Conservation (phyloP, 2,888 invertebrate genomes). For the Lissocephala sabroskyi region DNA sequence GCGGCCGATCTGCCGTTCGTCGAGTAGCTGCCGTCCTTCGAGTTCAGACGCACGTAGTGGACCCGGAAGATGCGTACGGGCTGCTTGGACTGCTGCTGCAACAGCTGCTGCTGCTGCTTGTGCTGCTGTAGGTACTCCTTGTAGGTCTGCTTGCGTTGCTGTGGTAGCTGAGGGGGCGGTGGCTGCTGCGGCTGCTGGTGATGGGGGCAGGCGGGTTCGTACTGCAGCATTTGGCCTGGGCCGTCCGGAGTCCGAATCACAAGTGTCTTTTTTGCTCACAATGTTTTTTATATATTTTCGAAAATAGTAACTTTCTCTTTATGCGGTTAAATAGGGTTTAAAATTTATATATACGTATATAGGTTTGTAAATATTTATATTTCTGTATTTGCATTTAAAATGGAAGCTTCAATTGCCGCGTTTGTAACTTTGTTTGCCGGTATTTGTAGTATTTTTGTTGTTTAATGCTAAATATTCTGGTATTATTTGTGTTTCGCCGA, state of each 20-base stretch:
- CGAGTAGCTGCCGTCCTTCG: slow-evolving; percentile 52
- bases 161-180: slow-evolving; percentile 26
- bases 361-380: too few species aligned
- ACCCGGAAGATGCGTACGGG: slow-evolving; percentile 58
- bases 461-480: slow-evolving; percentile 17
- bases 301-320: slow-evolving; percentile 53
- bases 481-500: not conserved
- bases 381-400: slow-evolving; percentile 34
- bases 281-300: slow-evolving; percentile 16
- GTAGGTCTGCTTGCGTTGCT: slow-evolving; percentile 37
- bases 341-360: slow-evolving; percentile 25
- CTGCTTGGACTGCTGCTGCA: slow-evolving; percentile 34
- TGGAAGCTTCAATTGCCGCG: slow-evolving; percentile 63
- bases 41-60: slow-evolving; percentile 62
- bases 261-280: slow-evolving; percentile 4
- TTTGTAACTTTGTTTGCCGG: slow-evolving; percentile 55
- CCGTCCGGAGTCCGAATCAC: not conserved
- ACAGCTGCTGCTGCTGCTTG: slow-evolving; percentile 20
- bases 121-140: slow-evolving; percentile 38
- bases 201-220: slow-evolving; percentile 44
- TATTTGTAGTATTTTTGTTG: slow-evolving; percentile 25
- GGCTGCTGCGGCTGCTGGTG: slow-evolving; percentile 43
- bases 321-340: slow-evolving; percentile 15
- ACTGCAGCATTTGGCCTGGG: slow-evolving; percentile 46
- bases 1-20: slow-evolving; percentile 29